Evolutionary conservation across 2,888 invertebrate genomes (phyloP), one percentile per base, ranked within the genome.

Genomic region (Drosophila vallismaia): DNA sequence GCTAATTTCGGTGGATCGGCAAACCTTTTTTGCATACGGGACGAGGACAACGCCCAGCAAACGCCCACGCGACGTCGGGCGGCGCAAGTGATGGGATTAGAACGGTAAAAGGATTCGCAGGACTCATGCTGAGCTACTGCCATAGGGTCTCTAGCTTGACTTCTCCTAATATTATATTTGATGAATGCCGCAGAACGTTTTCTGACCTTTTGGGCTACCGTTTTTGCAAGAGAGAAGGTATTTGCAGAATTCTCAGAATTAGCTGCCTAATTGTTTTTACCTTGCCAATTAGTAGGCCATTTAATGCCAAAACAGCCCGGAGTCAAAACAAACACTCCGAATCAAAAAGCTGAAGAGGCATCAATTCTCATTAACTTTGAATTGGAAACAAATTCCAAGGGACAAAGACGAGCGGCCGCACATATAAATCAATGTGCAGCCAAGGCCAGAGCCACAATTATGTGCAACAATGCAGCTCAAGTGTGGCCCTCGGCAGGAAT

Each of bases 291-390:
- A 76, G 71, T 63, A 33, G 73, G 76, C 76, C 45, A 75, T 81
- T 67, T 77, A 71, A 63, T 62, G 66, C 31, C 60, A 62, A 71
- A 46, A 62, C 53, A 70, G 33, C 19, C 59, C 60, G 63, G 46
- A 50, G 89, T 89, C 90, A 89, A 90, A 89, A 89, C 87, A 89
- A 78, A 83, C 77, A 82, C 46, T 31, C 50, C 14, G 46, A 45
- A 33, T 10, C 48, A 42, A 51, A 50, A 42, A 51, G 31, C 56
- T 79, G 75, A 82, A 64, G 72, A 58, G 74, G 64, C 71, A 89
- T 89, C 76, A 89, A 88, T 89, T 81, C 85, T 89, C 90, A 89
- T 89, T 86, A 90, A 79, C 70, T 76, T 60, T 77, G 80, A 79
- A 89, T 89, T 80, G 77, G 81, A 80, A 86, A 80, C 74, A 78